Percentiles rank a stretch among this genome's conserved stretches.
Conservation (phyloP, 2,888 invertebrate species). For the Crematogaster levior region DNA sequence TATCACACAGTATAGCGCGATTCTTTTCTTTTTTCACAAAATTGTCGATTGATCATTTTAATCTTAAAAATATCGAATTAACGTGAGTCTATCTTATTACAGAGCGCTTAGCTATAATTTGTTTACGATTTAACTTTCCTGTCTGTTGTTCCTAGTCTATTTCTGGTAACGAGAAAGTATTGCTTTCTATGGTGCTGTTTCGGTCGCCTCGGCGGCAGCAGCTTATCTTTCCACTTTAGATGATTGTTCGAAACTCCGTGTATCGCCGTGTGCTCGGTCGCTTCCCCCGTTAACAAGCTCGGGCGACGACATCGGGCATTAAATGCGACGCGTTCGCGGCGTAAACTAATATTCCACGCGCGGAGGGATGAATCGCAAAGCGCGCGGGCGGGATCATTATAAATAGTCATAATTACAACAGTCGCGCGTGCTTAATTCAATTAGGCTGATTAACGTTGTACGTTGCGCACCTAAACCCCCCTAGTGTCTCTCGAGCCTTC, state of each 20-base stretch:
- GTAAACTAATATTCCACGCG: conserved; percentile 73
- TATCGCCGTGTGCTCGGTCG: conserved; percentile 55
- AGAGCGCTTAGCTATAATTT: conserved; percentile 2
- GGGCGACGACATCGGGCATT: conserved; percentile 55
- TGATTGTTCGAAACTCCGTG: conserved; percentile 53
- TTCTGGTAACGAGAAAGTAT: conserved; percentile 39
- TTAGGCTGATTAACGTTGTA: conserved; percentile 85
- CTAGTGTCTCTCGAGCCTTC: conserved; percentile 59
- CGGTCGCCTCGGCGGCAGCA: conserved; percentile 32
- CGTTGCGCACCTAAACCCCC: conserved; percentile 78
- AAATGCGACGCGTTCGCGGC: conserved; percentile 64
- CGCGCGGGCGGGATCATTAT: conserved; percentile 82
- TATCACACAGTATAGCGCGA: too few species aligned
- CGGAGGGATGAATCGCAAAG: conserved; percentile 58
- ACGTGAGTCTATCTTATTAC: not conserved
- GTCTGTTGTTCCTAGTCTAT: conserved; percentile 3
- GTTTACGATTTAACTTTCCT: conserved; percentile 23
- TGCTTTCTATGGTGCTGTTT: conserved; percentile 36
- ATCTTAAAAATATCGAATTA: too few species aligned
- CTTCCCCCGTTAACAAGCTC: conserved; percentile 55
- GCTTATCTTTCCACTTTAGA: conserved; percentile 52
- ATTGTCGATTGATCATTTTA: too few species aligned
- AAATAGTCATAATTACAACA: conserved; percentile 86
- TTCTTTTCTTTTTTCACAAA: not conserved
- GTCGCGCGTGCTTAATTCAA: conserved; percentile 85